Base-by-base conservation (phyloP, 2,888 invertebrate genomes). In the Drosophila nr. perissopoda region DNA sequence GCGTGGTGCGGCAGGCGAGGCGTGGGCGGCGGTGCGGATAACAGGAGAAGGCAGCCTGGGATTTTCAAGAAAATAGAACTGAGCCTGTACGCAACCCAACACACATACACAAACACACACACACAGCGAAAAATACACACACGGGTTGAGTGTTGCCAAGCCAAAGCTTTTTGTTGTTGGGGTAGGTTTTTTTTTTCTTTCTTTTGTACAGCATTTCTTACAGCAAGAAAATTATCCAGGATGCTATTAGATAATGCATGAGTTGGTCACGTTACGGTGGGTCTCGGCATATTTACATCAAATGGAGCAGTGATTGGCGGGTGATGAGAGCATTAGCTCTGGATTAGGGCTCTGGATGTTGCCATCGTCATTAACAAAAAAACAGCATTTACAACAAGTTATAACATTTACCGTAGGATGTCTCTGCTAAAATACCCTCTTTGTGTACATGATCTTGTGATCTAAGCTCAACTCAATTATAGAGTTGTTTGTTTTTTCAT, bases 201-300 rank as follows among this genome's bases (percentile, higher is more conserved):
- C 56, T 54, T 51, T 56, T 69, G 62, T 73, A 77, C 62, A 65
- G 59, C 51, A 60, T 61, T 66, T 60, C 69, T 68, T 57, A 40
- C 36, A 40, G 36, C 62, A 66, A 58, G 64, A 70, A 80, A 68
- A 80, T 73, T 69, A 82, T 76, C 74, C 83, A 82, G 76, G 73
- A 85, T 75, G 86, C 83, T 78, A 75, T 86, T 89, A 87, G 89
- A 86, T 83, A 89, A 82, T 82, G 77, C 74, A 76, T 75, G 73
- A 79, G 65, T 66, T 58, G 68, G 52, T 60, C 29, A 34, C 27
- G 25, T 16, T 48, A 18, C 34, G 36, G 33, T 70, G 66, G 53
- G 52, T 49, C 40, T 66, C 18, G 25, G 48, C 60, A 34, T 40
- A 48, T 40, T 57, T 51, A 40, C 49, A 54, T 18, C 58, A 42